These are phyloP conservation scores for Heliconius ethilla DNA, from an alignment of 2,888 invertebrate genomes.

Conservation along the genomic window DNA sequence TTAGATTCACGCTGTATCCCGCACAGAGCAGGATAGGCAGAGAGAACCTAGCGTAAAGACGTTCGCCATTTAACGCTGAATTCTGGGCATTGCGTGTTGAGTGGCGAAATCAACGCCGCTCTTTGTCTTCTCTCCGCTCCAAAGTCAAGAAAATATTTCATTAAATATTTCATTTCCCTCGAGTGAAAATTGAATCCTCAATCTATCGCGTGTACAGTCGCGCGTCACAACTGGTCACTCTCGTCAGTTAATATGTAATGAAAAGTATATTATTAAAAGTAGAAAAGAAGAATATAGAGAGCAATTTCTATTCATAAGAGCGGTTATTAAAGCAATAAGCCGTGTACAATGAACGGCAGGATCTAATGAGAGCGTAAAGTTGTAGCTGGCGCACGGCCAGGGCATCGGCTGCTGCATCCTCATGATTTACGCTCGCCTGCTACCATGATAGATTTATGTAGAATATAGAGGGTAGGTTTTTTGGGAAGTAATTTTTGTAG, in stretches of 20 bases:
- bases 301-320: not conserved
- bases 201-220: too few species aligned
- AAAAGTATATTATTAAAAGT: not conserved
- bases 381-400: conserved; percentile 26
- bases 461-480: not conserved
- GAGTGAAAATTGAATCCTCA: too few species aligned
- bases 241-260: not conserved
- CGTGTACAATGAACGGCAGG: conserved; percentile 20
- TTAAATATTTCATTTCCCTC: too few species aligned
- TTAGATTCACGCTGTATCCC: too few species aligned
- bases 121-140: too few species aligned
- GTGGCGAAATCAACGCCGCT: too few species aligned
- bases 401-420: conserved; percentile 24
- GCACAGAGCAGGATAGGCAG: too few species aligned
- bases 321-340: conserved; percentile 13
- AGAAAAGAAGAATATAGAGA: not conserved
- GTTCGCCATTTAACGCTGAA: too few species aligned
- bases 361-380: conserved; percentile 32
- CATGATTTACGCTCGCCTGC: conserved; percentile 21
- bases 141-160: too few species aligned
- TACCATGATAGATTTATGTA: conserved; percentile 19
- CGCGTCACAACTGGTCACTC: not conserved
- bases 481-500: not conserved
- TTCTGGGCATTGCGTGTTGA: too few species aligned
- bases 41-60: too few species aligned